phyloP scores from a whole-genome alignment of 2,888 invertebrate genomes.

The Lydus trimaculatus region DNA sequence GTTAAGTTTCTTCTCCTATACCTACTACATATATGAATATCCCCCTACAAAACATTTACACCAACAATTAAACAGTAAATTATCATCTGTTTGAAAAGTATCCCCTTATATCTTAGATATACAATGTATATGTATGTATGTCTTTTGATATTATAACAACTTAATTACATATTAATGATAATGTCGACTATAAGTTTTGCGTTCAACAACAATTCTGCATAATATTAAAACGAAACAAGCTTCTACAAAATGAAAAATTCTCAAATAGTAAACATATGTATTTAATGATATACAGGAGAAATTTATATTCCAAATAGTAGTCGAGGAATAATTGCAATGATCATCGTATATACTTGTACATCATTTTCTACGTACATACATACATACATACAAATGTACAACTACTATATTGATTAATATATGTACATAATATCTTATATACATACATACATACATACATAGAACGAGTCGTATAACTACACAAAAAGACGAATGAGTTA shows the following conservation, averaged over 20 bases:
- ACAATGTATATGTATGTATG: not conserved
- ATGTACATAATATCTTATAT: slow-evolving; percentile 1
- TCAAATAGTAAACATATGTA: not conserved
- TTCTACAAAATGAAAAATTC: slow-evolving; percentile 1
- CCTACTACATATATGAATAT: not conserved
- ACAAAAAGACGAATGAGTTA: slow-evolving; percentile 11
- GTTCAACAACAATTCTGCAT: not conserved
- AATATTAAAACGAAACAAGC: not conserved
- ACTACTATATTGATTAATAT: not conserved
- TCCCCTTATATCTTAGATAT: not conserved
- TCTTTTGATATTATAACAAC: slow-evolving; percentile 15
- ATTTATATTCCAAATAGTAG: not conserved
- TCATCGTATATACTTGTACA: not conserved
- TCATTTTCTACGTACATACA: not conserved
- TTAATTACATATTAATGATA: slow-evolving; percentile 17
- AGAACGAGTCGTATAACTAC: not conserved
- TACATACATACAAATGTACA: not conserved
- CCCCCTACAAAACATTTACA: slow-evolving; percentile 19
- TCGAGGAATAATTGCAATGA: not conserved
- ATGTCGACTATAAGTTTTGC: slow-evolving; percentile 11
- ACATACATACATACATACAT: not conserved
- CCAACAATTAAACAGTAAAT: slow-evolving; percentile 24
- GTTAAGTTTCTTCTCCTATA: not conserved
- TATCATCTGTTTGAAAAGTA: slow-evolving; percentile 18
- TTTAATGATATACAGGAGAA: not conserved